Conservation (phyloP, 2,888 invertebrate species). For the Marronus borbonicus region DNA sequence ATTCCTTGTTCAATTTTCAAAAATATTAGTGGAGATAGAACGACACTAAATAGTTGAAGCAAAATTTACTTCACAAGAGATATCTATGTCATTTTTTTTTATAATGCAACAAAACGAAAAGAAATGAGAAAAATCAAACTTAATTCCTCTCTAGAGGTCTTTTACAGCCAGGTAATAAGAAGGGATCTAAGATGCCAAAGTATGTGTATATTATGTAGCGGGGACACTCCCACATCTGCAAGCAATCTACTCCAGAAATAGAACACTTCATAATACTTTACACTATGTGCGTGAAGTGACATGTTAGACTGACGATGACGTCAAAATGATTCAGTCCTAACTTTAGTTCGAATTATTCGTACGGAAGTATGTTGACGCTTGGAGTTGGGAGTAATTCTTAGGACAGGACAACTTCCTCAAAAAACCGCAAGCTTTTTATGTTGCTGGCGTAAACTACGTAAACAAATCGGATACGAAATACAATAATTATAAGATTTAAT, state of each 20-base stretch:
- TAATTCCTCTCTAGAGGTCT: no score
- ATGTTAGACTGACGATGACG: slow-evolving; percentile 26
- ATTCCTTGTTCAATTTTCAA: no score
- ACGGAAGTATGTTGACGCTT: not conserved
- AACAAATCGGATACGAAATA: no score
- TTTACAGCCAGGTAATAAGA: no score
- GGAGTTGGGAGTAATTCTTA: not conserved
- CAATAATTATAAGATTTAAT: no score
- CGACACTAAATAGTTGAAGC: no score
- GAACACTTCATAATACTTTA: slow-evolving; percentile 28
- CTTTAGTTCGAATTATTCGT: slow-evolving; percentile 16
- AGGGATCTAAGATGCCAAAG: not conserved
- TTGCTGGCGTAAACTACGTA: not conserved
- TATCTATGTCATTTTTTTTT: no score
- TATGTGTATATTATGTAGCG: not conserved
- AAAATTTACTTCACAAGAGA: no score
- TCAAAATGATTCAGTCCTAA: slow-evolving; percentile 37
- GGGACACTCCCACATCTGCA: not conserved
- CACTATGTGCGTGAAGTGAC: not conserved
- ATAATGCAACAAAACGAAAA: no score
- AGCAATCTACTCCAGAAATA: slow-evolving; percentile 34
- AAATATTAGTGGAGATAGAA: no score
- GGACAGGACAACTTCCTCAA: not conserved
- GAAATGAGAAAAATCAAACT: no score
- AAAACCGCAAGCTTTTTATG: not conserved